A percentile compares a stretch with the other conserved stretches of the same genome.
phyloP scores from a whole-genome alignment of 2,888 invertebrate species.

The Pristionchus fissidentatus region DNA sequence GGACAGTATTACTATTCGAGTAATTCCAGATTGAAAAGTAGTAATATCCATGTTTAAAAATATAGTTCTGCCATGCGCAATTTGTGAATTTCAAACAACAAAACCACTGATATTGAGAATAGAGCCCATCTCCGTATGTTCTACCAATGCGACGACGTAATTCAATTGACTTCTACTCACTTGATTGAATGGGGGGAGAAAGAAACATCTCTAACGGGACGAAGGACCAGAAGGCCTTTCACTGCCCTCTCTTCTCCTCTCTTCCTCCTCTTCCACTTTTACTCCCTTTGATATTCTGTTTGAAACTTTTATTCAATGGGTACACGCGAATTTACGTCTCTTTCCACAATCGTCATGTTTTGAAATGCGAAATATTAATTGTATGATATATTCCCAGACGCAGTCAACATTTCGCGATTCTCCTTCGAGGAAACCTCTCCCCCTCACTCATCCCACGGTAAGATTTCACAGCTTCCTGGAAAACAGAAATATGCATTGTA shows the following conservation, averaged over 20 bases:
- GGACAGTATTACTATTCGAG: too few species aligned
- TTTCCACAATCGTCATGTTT: not conserved
- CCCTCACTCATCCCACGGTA: not conserved
- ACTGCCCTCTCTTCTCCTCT: not conserved
- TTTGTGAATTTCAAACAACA: too few species aligned
- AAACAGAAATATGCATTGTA: too few species aligned
- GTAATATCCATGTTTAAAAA: too few species aligned
- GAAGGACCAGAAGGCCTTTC: not conserved
- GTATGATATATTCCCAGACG: not conserved
- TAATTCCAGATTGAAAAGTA: too few species aligned
- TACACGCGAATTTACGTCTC: not conserved
- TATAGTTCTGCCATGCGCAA: too few species aligned
- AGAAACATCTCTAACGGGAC: slow-evolving; percentile 37
- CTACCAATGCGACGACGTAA: slow-evolving; percentile 6
- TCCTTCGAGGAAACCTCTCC: slow-evolving; percentile 30
- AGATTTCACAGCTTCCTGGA: too few species aligned
- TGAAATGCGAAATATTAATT: too few species aligned
- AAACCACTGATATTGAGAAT: too few species aligned
- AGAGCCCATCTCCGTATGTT: too few species aligned
- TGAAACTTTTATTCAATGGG: not conserved
- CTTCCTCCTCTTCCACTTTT: not conserved
- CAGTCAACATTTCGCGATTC: not conserved
- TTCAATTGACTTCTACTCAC: slow-evolving; percentile 37
- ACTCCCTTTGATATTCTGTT: slow-evolving; percentile 12
- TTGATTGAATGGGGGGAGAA: slow-evolving; percentile 15